These are phyloP conservation scores for Cephalopterus ornatus DNA, from an alignment of 2,113 vertebrate genomes.

Conservation along the genomic window DNA sequence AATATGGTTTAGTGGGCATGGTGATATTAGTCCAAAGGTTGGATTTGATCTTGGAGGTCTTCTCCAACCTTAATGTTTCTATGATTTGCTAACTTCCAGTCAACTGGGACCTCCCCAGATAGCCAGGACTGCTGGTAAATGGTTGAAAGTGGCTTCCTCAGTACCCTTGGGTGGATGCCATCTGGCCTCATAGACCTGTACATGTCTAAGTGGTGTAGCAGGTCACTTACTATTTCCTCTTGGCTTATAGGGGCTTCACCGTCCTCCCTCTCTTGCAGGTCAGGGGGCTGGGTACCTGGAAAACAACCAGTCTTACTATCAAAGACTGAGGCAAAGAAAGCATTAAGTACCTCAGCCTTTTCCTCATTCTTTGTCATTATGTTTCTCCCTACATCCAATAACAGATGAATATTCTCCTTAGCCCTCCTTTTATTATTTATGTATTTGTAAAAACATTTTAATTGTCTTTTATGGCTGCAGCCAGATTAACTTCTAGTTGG, in stretches of 20 bases:
- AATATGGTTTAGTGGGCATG: neutral
- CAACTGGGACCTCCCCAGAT: neutral
- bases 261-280: neutral
- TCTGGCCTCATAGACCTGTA: neutral
- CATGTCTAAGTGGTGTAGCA: neutral
- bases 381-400: no score
- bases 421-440: no score
- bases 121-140: neutral
- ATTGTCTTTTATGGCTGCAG: no score
- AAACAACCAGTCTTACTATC: neutral
- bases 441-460: no score
- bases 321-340: neutral
- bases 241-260: neutral
- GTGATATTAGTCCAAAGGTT: no score
- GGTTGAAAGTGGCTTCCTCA: neutral
- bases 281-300: neutral
- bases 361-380: no score
- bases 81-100: neutral
- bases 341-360: no score
- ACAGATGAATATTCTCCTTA: no score
- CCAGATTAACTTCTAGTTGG: neutral
- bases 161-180: neutral
- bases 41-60: no score
- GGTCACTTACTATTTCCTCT: neutral
- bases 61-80: neutral